Evolutionary conservation across 2,113 vertebrate genomes (phyloP), one percentile per base, ranked within the genome.

Genomic region (Eudyptes chrysolophus): DNA sequence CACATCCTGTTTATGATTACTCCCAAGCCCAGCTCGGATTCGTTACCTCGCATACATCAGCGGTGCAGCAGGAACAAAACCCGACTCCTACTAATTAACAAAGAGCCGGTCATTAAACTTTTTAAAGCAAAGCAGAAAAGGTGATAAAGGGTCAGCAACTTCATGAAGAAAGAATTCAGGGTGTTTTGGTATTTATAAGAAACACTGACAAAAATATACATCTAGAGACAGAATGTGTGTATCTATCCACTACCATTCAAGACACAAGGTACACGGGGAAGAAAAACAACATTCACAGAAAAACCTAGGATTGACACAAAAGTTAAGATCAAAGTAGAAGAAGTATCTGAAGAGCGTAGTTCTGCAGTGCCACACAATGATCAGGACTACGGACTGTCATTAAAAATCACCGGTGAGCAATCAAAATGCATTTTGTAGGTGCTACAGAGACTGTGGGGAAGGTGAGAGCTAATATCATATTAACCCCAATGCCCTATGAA

Each of bases 1-100:
- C 94, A 92, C 95, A 83, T 88, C 95, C 95, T 96, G 95, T 65
- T 77, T 83, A 57, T 5, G 46, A 38, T 6, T 19, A 8, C 32
- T 86, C 75, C 60, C 61, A 13, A 57, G 64, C 0, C 71, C 85
- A 85, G 78, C 87, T 54, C 1, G 2, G 12, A 10, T 48, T 40
- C 4, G 42, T 55, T 32, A n/a, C 87, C 87, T 79, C 30, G 0
- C 7, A 9, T 11, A 21, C 68, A 77, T 27, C 70, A 46, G 57
- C 0, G 2, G 74, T 7, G 87, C 87, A 87, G 74, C 89, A 85
- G 94, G 40, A 77, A 65, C 36, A 61, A 42, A 88, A 8, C n/a
- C 26, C 25, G 3, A 0, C 72, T 90, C 78, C 78, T 4, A 2
- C 11, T 9, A 44, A 69, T 27, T 7, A 49, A 48, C 29, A 71